Base-by-base conservation (phyloP, 2,113 vertebrate genomes). In the Rhea americana region DNA sequence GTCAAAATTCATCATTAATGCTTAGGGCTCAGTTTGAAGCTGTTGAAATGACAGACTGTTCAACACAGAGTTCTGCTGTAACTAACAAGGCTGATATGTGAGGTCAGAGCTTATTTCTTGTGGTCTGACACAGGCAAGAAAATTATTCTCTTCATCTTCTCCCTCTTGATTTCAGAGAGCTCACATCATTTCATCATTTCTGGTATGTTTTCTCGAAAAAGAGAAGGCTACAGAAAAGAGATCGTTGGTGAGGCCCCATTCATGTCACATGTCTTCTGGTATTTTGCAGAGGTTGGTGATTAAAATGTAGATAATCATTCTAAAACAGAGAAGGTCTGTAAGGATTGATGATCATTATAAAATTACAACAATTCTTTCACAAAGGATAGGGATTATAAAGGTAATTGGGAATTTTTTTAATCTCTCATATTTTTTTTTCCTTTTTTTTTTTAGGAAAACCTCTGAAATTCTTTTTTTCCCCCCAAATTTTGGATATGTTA, bases 21-120 rank as follows among this genome's bases (percentile, higher is more conserved):
- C 37, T 32, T 67, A 39, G 43, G 93, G 67, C 73, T 97, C 45
- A 35, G 17, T 93, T 94, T 96, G 89, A 93, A 94, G 67, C 85
- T 51, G 61, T 89, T 80, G 7, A 91, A 86, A 90, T 82, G 93
- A 93, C 80, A 93, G 86, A 63, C 35, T 62, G 47, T 89, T 53
- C 62, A 59, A 30, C 75, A 21, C 26, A 50, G 71, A 84, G 45
- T 83, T 90, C 85, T 94, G 51, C 75, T 72, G 70, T 67, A 73
- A 37, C 50, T 76, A 79, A 75, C 67, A n/a, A 61, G 19, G 74
- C 58, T 93, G 61, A 80, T 47, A 28, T 82, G 50, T 56, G 75
- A 67, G 32, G 21, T 25, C 68, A 67, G 53, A 51, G 12, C 41
- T 65, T 70, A 21, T 37, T 86, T 87, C 87, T 75, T 83, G 41